Evolutionary conservation across 2,113 vertebrate genomes (phyloP).

Genomic region (Toxotes jaculatrix): DNA sequence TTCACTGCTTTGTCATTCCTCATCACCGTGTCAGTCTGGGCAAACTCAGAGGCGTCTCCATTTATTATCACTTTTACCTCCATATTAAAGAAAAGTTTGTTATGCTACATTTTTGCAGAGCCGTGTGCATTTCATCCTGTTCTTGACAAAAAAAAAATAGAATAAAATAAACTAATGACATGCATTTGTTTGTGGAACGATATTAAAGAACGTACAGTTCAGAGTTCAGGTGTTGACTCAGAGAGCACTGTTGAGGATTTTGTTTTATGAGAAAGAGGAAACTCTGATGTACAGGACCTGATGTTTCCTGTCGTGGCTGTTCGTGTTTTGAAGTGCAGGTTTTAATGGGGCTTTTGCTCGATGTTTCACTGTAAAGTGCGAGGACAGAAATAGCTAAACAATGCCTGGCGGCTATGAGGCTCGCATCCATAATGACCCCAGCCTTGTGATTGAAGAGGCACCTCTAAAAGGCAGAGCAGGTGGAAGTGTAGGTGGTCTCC

Average conservation of each 20-base stretch:
- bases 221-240: neutral
- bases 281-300: constrained; percentile 12
- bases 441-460: constrained; percentile 79
- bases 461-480: constrained; percentile 78
- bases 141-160: neutral
- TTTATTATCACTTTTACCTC: constrained; percentile 60
- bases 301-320: constrained; percentile 58
- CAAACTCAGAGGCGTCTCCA: constrained; percentile 59
- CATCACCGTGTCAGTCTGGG: constrained; percentile 56
- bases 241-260: neutral
- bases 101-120: neutral
- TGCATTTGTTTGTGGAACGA: neutral
- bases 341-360: constrained; percentile 69
- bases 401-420: constrained; percentile 72
- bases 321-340: constrained; percentile 52
- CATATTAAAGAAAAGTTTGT: constrained; percentile 29
- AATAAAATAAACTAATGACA: neutral
- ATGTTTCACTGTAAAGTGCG: constrained; percentile 62
- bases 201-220: neutral
- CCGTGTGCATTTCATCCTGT: neutral
- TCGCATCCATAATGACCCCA: constrained; percentile 79
- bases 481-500: constrained; percentile 84
- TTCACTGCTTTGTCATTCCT: constrained; percentile 75
- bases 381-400: constrained; percentile 83
- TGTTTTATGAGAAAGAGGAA: constrained; percentile 20